Base-by-base conservation (phyloP, 2,113 vertebrate genomes). In the Proterorhinus semilunaris region DNA sequence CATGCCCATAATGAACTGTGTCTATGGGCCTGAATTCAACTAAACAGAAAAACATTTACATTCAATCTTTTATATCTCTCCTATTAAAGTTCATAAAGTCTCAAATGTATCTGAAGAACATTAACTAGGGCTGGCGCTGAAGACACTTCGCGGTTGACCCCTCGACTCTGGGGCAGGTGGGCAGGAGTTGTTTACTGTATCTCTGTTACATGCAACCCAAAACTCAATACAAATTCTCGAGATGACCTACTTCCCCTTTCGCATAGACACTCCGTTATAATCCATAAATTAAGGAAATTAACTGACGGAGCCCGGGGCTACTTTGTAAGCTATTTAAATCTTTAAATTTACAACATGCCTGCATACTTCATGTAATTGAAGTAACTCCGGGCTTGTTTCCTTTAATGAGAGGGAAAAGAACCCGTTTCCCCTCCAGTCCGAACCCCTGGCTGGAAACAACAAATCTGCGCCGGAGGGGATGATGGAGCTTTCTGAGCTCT, bases 271-370 rank as follows among this genome's bases (percentile, higher is more conserved):
- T 90, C 91, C 88, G 90, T 93, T 94, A 94, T 96, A 96, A 95
- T 95, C 96, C 96, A 98, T 98, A 98, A 98, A 99, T 98, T 97
- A 99, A 98, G 95, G 95, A 98, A 98, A 99, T 99, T 97, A 98
- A 98, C 95, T 96, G 96, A 96, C 95, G 94, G 92, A 92, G 94
- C 97, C 95, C 90, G 83, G 86, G 95, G 96, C 96, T 94, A 96
- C 95, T 96, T 97, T 96, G 95, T 97, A 98, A 98, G 96, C 96
- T 98, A 98, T 99, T 99, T 99, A 99, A 99, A 98, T 98, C 96
- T 98, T 98, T 99, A 98, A 97, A 98, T 98, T 98, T 97, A 96
- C 97, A 97, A 96, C 95, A 98, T 98, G 94, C 96, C 93, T 95
- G 96, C 95, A 96, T 96, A 95, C 95, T 95, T 95, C 94, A 94